Conservation (phyloP, 2,113 vertebrate genomes). For the Zapus hudsonius region DNA sequence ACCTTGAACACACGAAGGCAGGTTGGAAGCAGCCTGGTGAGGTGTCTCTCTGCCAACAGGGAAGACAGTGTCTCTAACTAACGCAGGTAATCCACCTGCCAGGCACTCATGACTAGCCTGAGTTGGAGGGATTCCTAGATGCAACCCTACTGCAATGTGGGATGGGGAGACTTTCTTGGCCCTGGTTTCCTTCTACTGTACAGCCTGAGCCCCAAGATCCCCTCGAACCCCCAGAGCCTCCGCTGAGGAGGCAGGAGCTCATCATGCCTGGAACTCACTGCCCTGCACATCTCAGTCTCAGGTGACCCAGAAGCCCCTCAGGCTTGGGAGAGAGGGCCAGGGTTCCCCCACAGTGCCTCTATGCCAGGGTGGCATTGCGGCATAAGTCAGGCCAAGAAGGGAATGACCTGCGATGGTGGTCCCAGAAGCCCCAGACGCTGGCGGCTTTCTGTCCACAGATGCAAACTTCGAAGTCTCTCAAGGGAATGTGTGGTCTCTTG, state of each 20-base stretch:
- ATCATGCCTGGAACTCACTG: background rate
- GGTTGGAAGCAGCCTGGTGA: background rate
- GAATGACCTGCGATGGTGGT: background rate
- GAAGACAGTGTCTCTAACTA: background rate
- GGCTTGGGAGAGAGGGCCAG: background rate
- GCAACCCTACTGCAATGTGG: background rate
- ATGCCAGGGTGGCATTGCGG: background rate
- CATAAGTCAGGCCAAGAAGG: background rate
- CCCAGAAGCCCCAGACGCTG: background rate
- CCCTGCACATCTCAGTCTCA: background rate
- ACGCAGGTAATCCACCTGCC: background rate
- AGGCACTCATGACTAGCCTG: background rate
- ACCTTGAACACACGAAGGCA: background rate
- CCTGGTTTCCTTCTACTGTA: background rate
- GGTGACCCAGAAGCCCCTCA: background rate
- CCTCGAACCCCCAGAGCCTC: background rate
- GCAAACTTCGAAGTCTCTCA: background rate
- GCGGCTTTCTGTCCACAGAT: background rate
- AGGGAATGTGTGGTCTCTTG: background rate
- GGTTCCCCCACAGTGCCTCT: background rate
- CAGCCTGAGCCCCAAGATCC: background rate
- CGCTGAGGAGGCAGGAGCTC: background rate
- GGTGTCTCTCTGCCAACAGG: background rate
- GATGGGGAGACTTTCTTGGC: background rate
- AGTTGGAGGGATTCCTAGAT: background rate